Conservation (phyloP, 92 coral and sea anemone genomes). For the Palythoa heliodiscus region DNA sequence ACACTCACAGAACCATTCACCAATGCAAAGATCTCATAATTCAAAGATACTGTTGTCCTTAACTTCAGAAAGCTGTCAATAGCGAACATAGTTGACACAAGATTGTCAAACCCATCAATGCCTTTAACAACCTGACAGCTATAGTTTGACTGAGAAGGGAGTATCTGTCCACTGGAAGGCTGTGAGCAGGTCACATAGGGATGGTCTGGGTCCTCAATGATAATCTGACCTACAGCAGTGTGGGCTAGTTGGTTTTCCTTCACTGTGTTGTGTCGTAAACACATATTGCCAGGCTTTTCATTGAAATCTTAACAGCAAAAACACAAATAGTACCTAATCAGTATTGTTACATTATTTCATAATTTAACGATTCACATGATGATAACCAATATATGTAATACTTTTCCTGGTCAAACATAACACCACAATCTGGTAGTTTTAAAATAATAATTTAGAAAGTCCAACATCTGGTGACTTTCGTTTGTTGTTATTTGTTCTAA, state of each 20-base stretch:
- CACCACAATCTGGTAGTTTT: too few relatives aligned
- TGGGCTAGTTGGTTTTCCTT: conserved; percentile 31
- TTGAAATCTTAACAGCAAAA: conserved; percentile 22
- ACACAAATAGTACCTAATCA: neutral
- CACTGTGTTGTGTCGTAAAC: conserved; percentile 8
- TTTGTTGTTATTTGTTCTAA: too few relatives aligned
- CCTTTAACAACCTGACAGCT: conserved; percentile 13
- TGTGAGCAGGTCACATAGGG: conserved; percentile 8
- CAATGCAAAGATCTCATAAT: conserved; percentile 30
- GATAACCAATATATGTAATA: too few relatives aligned
- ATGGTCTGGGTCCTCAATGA: conserved; percentile 42
- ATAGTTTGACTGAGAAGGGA: conserved; percentile 4
- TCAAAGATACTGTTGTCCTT: conserved; percentile 8
- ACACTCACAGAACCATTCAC: conserved; percentile 16
- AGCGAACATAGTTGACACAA: conserved; percentile 7
- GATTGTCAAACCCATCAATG: neutral
- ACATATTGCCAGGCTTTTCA: conserved; percentile 39
- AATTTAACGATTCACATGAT: too few relatives aligned
- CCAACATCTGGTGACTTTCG: too few relatives aligned
- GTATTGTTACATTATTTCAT: too few relatives aligned
- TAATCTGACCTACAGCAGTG: conserved; percentile 27
- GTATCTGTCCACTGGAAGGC: conserved; percentile 17
- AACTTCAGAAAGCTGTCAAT: conserved; percentile 15
- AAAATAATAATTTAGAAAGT: too few relatives aligned
- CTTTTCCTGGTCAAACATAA: too few relatives aligned